Evolutionary conservation across 1,140 invertebrate species (phyloP), one percentile per base, ranked within the genome.

Genomic region (Drosophila ananassae): DNA sequence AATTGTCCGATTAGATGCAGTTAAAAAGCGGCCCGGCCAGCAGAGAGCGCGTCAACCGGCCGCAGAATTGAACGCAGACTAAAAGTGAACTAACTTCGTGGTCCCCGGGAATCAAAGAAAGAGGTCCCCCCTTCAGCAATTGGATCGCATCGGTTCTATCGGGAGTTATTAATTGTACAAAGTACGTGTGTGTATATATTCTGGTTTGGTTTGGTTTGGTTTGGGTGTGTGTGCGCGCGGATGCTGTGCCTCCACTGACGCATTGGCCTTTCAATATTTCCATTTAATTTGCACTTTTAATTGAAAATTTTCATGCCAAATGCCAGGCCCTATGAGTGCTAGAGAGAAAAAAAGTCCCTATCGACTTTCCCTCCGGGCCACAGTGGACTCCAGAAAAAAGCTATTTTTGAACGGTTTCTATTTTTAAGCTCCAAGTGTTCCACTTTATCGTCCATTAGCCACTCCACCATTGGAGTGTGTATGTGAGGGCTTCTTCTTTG

Each of bases 1-100:
- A 41, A 66, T 64, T 51, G 46, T 64, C 39, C 10, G 39, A 63
- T 67, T 67, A 64, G 63, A 67, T 66, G 63, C 47, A 44, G 17
- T 24, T 44, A 12, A n/a, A 13, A 41, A 44, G 25, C 13, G 25
- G 63, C 47, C 59, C 58, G 63, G 57, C 1, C 62, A 32, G 59
- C 10, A 32, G 34, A 67, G 59, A 37, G 59, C 46, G 21, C 39
- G 24, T 17, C n/a, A 3, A 10, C 17, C 8, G 41, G 41, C 41
- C 41, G 41, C 13, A 22, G 28, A 24, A 10, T 34, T 39, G 58
- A 63, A 37, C 17, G 17, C 17, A 17, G 17, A 17, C 12, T 37
- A n/a, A n/a, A 37, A 37, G 62, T 50, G 59, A 50, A 30, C 62
- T 44, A 50, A 30, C 62, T 58, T 50, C 28, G 55, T 25, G 46